Base-by-base conservation (phyloP, 2,888 invertebrate genomes). In the Chymomyza caudatula region DNA sequence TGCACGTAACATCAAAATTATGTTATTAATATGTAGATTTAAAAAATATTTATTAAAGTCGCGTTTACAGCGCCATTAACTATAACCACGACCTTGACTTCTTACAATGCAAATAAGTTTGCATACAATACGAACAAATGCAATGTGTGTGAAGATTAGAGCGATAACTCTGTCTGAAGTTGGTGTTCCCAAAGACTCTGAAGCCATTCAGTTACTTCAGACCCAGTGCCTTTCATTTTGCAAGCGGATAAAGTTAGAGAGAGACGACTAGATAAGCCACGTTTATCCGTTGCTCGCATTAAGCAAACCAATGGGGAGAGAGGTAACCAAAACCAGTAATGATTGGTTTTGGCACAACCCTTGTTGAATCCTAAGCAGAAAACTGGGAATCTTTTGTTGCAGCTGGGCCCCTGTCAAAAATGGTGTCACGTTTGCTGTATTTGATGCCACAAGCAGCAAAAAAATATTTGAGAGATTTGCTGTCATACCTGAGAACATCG, bases 201-300 rank as follows among this genome's bases (percentile, higher is more conserved):
- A 37, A 37, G 29, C 11, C 29, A 37, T 37, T 37, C 11, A 37
- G 29, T 37, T 11, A 11, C 11, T 11, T 37, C 2, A 37, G 29
- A 37, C 8, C 44, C 20, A 61, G 43, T 63, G 62, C 71, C 82
- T 66, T 76, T 78, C 82, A 85, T 85, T 85, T 84, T 67, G 68
- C 64, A 63, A 53, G 62, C 85, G 83, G 85, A 85, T 85, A 82
- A 76, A 15, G 80, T 65, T 15, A 53, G 85, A 85, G 78, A 55
- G 80, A 60, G 83, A 85, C 81, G 64, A 77, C 74, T 55, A 66
- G 68, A 47, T 61, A 43, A 22, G 20, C 62, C 4, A 2, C 11
- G 56, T 44, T 70, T 76, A 81, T 83, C 85, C 84, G 78, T 55
- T 63, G 62, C 69, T 19, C 63, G 51, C 22, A 29, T 22, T 63